Conservation (phyloP, 2,888 invertebrate genomes). For the Scaptomyza tumidula region DNA sequence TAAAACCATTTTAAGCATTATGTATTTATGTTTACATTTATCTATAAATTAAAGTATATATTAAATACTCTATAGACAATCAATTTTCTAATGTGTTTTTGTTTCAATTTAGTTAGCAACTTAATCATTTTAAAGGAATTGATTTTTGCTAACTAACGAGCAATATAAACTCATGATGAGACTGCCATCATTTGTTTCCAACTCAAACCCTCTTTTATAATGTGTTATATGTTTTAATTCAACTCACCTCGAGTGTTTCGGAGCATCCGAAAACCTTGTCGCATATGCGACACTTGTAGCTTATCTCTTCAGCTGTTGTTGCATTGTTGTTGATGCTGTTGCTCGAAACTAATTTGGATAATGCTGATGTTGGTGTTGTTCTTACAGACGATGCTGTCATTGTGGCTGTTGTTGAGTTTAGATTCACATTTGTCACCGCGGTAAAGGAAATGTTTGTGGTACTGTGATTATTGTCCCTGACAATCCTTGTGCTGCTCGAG, state of each 20-base stretch:
- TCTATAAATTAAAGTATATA: too few relatives aligned
- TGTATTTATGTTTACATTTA: too few relatives aligned
- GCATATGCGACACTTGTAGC: conserved; percentile 83
- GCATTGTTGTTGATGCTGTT: conserved; percentile 20
- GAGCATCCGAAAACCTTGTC: conserved; percentile 84
- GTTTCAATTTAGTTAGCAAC: too few relatives aligned
- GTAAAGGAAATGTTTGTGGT: conserved; percentile 70
- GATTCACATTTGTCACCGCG: conserved; percentile 72
- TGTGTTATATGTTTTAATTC: background rate
- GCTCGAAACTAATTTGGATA: conserved; percentile 28
- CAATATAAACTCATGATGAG: too few relatives aligned
- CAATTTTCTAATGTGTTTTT: too few relatives aligned
- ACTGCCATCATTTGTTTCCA: too few relatives aligned
- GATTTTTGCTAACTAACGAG: too few relatives aligned
- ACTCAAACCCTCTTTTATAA: too few relatives aligned
- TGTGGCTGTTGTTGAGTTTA: conserved; percentile 45
- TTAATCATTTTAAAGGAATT: too few relatives aligned
- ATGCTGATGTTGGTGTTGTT: conserved; percentile 3
- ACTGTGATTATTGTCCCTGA: conserved; percentile 15
- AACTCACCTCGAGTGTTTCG: conserved; percentile 83
- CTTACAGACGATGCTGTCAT: conserved; percentile 4
- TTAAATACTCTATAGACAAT: too few relatives aligned
- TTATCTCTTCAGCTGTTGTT: conserved; percentile 76
- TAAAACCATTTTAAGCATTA: too few relatives aligned
- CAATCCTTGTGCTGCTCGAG: conserved; percentile 60